Conservation (phyloP, 2,113 vertebrate genomes). For the Bubo bubo region DNA sequence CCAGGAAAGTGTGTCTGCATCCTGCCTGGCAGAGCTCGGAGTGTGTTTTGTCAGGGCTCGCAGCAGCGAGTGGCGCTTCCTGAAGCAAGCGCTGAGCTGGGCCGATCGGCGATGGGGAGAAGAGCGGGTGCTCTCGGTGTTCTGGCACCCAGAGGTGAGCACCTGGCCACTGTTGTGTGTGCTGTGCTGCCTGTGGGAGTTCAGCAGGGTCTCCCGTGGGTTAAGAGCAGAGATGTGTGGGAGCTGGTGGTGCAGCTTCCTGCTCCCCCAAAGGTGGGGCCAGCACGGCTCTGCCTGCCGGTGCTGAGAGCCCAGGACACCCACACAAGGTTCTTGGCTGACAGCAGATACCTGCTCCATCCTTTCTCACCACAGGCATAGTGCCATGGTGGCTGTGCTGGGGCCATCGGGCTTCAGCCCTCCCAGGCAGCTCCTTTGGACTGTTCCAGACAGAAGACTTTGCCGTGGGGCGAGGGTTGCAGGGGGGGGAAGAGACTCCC, state of each 20-base stretch:
- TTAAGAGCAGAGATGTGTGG: not conserved
- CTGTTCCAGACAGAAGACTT: not conserved
- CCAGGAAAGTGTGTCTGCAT: not conserved
- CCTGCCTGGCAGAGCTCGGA: not conserved
- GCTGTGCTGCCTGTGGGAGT: not conserved
- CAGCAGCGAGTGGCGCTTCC: fast-evolving
- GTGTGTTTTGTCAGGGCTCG: fast-evolving
- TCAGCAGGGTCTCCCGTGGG: not conserved
- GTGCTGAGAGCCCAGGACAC: too few species aligned
- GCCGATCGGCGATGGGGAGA: not conserved
- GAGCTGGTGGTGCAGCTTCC: not conserved
- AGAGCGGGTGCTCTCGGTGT: not conserved
- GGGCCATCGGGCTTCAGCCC: not conserved
- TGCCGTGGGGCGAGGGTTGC: not conserved
- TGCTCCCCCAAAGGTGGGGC: not conserved
- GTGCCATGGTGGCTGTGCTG: fast-evolving
- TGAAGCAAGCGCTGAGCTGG: not conserved
- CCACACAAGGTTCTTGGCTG: not conserved
- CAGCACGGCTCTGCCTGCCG: not conserved
- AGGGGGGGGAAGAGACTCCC: too few species aligned
- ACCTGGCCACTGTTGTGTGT: not conserved
- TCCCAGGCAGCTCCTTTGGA: not conserved
- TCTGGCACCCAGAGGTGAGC: not conserved
- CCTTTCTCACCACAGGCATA: not conserved
- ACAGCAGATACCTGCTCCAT: not conserved